Conservation (phyloP, 2,888 invertebrate species). For the Synanthedon andrenaeformis region DNA sequence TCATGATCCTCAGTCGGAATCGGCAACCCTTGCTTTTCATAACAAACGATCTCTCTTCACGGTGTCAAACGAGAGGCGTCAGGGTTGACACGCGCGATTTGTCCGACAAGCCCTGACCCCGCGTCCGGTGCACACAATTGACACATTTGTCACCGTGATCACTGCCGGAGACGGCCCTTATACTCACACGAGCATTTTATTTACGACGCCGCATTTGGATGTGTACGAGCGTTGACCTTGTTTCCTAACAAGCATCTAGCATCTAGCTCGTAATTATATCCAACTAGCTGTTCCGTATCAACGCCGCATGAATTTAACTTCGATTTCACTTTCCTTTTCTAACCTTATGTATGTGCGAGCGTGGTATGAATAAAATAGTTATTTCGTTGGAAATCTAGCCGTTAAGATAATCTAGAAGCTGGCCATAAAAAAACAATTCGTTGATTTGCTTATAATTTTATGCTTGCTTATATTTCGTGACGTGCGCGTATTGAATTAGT, state of each 20-base stretch:
- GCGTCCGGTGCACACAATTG: constrained; percentile 44
- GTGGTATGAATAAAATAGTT: too few species aligned
- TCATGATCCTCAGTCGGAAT: constrained; percentile 3
- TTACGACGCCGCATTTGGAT: neutral
- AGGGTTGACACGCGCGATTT: constrained; percentile 33
- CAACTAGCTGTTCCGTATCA: too few species aligned
- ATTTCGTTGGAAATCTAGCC: too few species aligned
- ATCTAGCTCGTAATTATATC: too few species aligned
- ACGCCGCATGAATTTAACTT: too few species aligned
- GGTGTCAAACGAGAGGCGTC: constrained; percentile 12
- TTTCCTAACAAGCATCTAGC: neutral
- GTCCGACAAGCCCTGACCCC: constrained; percentile 29
- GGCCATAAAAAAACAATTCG: too few species aligned
- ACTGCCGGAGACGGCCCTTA: constrained; percentile 16
- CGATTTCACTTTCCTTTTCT: too few species aligned
- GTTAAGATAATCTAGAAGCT: too few species aligned
- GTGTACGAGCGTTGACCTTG: neutral
- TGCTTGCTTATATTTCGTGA: too few species aligned
- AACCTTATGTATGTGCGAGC: too few species aligned
- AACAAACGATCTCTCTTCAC: constrained; percentile 25
- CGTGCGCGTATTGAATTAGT: too few species aligned
- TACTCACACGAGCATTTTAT: constrained; percentile 7
- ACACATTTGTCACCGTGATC: constrained; percentile 45
- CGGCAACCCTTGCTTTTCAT: constrained; percentile 3
- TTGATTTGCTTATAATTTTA: too few species aligned